Conservation (phyloP, 2,888 invertebrate genomes). For the Brachyptera risi region DNA sequence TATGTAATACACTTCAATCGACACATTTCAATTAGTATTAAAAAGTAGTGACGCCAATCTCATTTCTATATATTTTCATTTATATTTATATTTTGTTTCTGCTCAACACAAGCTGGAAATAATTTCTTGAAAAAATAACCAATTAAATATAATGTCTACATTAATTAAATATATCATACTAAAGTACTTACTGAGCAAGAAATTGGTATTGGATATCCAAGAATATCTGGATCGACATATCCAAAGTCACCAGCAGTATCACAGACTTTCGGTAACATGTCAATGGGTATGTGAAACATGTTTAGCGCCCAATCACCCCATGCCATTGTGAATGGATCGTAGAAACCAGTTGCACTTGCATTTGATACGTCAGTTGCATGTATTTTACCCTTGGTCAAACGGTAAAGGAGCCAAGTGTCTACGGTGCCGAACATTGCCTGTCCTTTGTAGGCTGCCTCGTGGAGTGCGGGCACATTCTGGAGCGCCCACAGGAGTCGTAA, state of each 20-base stretch:
- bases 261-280: conserved; percentile 75
- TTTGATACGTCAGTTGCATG: conserved; percentile 88
- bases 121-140: too few relatives aligned
- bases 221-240: conserved; percentile 56
- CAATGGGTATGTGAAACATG: conserved; percentile 67
- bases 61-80: too few relatives aligned
- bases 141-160: too few relatives aligned
- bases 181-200: conserved; percentile 70
- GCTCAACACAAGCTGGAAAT: too few relatives aligned
- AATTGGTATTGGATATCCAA: conserved; percentile 74
- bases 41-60: too few relatives aligned
- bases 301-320: conserved; percentile 75
- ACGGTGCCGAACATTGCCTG: conserved; percentile 80
- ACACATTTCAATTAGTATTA: too few relatives aligned
- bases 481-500: conserved; percentile 75
- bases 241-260: conserved; percentile 77
- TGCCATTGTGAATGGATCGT: conserved; percentile 82
- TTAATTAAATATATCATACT: too few relatives aligned
- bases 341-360: conserved; percentile 88
- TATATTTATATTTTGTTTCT: too few relatives aligned
- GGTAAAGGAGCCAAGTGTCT: conserved; percentile 91
- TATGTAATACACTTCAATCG: too few relatives aligned
- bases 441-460: conserved; percentile 57
- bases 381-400: conserved; percentile 59
- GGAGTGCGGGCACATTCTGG: conserved; percentile 64